Conservation (phyloP, 2,888 invertebrate species). For the Luperina testacea region DNA sequence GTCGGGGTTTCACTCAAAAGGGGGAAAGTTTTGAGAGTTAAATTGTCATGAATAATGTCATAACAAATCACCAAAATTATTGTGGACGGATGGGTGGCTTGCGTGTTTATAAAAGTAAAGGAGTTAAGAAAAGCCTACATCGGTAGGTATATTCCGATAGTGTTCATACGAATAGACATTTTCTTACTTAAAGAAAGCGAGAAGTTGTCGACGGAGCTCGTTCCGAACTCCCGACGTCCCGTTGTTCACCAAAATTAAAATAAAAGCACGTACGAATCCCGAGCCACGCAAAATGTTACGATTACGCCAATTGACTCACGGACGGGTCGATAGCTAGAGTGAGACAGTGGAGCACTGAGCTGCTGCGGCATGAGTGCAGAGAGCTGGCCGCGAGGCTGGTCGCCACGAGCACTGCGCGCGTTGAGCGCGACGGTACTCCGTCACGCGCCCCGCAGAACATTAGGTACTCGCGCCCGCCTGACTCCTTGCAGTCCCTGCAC, state of each 20-base stretch:
- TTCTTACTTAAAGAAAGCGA: not conserved
- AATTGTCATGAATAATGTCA: conserved; percentile 19
- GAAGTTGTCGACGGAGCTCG: not conserved
- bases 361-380: conserved; percentile 5
- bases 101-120: conserved; percentile 18
- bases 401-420: not conserved
- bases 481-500: not conserved
- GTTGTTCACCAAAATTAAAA: conserved; percentile 21
- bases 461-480: not conserved
- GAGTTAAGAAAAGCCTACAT: not conserved
- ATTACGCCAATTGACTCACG: conserved; percentile 45
- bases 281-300: conserved; percentile 45
- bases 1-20: not conserved
- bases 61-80: conserved; percentile 17
- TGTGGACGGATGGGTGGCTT: conserved; percentile 10
- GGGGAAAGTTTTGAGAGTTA: not conserved
- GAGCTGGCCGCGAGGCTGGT: not conserved
- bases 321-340: conserved; percentile 58
- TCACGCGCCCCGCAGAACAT: not conserved
- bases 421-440: not conserved
- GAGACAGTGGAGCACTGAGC: conserved; percentile 39
- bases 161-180: not conserved
- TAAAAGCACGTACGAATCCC: conserved; percentile 34
- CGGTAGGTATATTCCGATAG: not conserved
- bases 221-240: not conserved